Conservation (phyloP, 2,888 invertebrate species). For the Ophonus ardosiacus region DNA sequence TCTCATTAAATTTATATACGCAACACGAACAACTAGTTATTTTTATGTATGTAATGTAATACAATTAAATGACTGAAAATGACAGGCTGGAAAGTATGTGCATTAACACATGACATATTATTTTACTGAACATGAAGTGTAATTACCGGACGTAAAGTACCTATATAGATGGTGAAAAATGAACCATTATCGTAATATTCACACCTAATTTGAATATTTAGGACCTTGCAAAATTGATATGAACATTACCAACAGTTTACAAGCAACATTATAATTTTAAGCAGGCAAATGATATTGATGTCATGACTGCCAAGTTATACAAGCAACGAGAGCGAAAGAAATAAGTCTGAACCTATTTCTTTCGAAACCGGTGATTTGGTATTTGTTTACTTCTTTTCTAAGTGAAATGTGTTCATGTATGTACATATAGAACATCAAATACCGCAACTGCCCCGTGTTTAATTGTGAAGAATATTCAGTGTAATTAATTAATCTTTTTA, state of each 20-base stretch:
- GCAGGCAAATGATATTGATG: too few relatives aligned
- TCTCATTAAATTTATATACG: neutral
- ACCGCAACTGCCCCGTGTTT: too few relatives aligned
- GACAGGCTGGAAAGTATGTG: neutral
- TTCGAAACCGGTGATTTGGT: too few relatives aligned
- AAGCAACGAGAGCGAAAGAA: too few relatives aligned
- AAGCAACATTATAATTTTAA: neutral
- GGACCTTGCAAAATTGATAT: neutral
- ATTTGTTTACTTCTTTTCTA: too few relatives aligned
- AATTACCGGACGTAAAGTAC: neutral
- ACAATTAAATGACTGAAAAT: neutral
- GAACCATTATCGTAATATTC: neutral
- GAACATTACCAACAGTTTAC: neutral
- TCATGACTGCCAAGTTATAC: too few relatives aligned
- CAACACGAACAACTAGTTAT: neutral
- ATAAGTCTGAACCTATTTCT: too few relatives aligned
- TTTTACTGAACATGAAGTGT: neutral
- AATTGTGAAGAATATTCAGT: too few relatives aligned
- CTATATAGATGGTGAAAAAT: neutral
- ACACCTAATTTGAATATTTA: neutral
- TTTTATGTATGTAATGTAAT: neutral
- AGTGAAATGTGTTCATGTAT: too few relatives aligned
- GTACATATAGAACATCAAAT: too few relatives aligned
- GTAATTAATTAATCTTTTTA: too few relatives aligned
- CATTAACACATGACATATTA: neutral